Evolutionary conservation across 2,113 vertebrate genomes (phyloP).

Genomic region (Uria lomvia): DNA sequence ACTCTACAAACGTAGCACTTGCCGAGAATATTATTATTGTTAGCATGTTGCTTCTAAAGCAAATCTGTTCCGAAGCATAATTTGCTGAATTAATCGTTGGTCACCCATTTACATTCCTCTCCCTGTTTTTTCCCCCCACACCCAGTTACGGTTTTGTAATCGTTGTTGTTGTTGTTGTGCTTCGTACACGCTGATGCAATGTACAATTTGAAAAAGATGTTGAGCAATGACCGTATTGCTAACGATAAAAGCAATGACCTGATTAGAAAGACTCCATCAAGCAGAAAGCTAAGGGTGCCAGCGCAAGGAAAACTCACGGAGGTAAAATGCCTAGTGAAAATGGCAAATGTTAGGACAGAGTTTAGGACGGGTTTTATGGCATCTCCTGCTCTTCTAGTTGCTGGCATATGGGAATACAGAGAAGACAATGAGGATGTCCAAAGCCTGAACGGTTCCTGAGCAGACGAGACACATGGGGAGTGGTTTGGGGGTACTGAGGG

Average conservation of each 20-base stretch:
- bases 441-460: not conserved
- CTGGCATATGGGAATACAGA: not conserved
- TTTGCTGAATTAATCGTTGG: constrained; percentile 33
- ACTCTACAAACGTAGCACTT: constrained; percentile 67
- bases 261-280: constrained; percentile 52
- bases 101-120: not conserved
- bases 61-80: not conserved
- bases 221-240: constrained; percentile 63
- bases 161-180: not conserved
- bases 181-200: constrained; percentile 25
- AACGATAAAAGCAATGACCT: constrained; percentile 60
- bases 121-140: not conserved
- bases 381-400: not conserved
- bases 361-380: not conserved
- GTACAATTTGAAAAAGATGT: constrained; percentile 20
- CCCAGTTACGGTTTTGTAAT: constrained; percentile 20
- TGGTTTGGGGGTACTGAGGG: not conserved
- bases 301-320: not conserved
- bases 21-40: constrained; percentile 69
- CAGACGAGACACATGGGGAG: not conserved
- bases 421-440: not conserved
- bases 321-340: not conserved
- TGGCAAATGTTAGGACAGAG: not conserved
- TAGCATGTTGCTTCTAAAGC: constrained; percentile 62
- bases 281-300: constrained; percentile 47